Evolutionary conservation across 2,797 vertebrate species (phyloP), one percentile per base, ranked within the genome.

Genomic region (Ispidina picta): DNA sequence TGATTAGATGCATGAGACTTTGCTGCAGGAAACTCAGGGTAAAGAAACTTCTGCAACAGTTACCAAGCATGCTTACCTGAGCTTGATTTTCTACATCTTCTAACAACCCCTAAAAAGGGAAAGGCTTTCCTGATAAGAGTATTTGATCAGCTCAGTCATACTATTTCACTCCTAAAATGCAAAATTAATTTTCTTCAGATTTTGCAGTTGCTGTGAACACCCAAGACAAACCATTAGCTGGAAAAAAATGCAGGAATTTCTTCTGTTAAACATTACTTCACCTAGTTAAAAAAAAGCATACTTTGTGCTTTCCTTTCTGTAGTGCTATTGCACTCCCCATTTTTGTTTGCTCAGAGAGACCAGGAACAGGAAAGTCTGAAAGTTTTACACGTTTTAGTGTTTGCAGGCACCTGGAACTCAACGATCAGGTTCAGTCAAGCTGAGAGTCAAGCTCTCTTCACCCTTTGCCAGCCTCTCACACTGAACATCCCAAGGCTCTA

Each of bases 401-500:
- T 51, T 31, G n/a, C 20, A 48, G 37, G 29, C 4, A 2, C 41
- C 52, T 79, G 37, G 28, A 86, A 52, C 44, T 60, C 65, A 31
- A 58, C 25, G 62, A 31, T 35, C 15, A 54, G 66, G 44, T 46
- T 56, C 33, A 76, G 35, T 29, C 49, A 55, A 54, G 43, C 0
- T n/a, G 48, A 62, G 33, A 52, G 15, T 7, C 86, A 70, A 78
- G 44, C 25, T 20, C 44, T 55, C 21, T 60, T 60, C 16, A 3
- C 2, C 15, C 35, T 56, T 29, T 41, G 63, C 33, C 56, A 84
- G 5, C 26, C 43, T 23, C 8, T 58, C 31, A 37, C 19, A 59
- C 0, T 15, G 33, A 1, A 0, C 6, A 62, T 19, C 83, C 11
- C 14, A 21, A 48, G 49, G 37, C 14, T 37, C 46, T 73, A 20